A percentile compares a stretch with the other conserved stretches of the same genome.
Evolutionary conservation across 2,113 vertebrate species (phyloP).

Genomic region (Colossoma macropomum): DNA sequence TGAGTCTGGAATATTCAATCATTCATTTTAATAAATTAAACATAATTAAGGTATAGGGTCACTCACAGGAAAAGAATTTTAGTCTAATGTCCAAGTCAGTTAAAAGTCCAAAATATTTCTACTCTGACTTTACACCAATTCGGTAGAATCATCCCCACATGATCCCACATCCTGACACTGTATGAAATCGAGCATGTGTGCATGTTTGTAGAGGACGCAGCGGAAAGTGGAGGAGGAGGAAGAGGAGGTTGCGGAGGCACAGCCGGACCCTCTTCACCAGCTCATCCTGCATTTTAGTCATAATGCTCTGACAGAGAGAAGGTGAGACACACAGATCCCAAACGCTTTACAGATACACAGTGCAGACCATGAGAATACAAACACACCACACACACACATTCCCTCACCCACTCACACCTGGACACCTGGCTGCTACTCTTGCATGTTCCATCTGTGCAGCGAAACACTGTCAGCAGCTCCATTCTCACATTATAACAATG

Average conservation of each 20-base stretch:
- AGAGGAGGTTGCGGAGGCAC: conserved; percentile 85
- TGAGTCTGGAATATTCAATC: too few species aligned
- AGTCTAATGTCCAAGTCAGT: too few species aligned
- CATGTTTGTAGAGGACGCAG: conserved; percentile 81
- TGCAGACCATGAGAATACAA: neutral
- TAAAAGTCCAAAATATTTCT: too few species aligned
- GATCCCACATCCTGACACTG: neutral
- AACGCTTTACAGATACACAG: neutral
- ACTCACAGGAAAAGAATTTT: too few species aligned
- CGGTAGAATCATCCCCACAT: too few species aligned
- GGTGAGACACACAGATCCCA: conserved; percentile 73
- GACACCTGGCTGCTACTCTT: conserved; percentile 54
- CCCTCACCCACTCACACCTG: neutral
- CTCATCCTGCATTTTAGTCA: conserved; percentile 97
- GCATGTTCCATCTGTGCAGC: conserved; percentile 60
- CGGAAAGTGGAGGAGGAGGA: conserved; percentile 89
- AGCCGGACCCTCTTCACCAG: conserved; percentile 97
- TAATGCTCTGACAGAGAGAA: conserved; percentile 93
- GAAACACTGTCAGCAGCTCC: conserved; percentile 32
- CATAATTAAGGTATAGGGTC: too few species aligned
- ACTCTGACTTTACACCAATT: too few species aligned
- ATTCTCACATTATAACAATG: neutral
- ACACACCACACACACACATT: neutral
- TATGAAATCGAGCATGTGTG: conserved; percentile 23
- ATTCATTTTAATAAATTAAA: too few species aligned